Evolutionary conservation across 2,888 invertebrate species (phyloP).

Genomic region (Lithophane ornitopus): DNA sequence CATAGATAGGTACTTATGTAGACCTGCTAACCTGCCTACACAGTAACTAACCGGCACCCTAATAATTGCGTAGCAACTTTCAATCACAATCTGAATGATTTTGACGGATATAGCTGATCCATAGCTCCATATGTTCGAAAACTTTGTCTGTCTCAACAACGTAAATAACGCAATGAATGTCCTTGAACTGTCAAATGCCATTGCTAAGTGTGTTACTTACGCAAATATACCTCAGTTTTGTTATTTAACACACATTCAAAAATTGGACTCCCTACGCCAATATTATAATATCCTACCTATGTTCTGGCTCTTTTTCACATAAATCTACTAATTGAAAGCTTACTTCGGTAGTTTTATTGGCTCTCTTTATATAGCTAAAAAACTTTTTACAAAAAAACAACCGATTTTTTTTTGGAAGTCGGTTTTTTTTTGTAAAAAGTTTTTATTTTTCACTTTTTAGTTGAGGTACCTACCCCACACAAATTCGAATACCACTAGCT

Average conservation of each 20-base stretch:
- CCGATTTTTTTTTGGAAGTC: no score
- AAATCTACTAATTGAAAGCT: conserved; percentile 9
- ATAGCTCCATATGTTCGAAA: no score
- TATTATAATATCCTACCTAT: neutral
- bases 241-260: neutral
- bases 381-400: no score
- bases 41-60: neutral
- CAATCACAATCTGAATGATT: neutral
- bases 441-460: no score
- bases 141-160: neutral
- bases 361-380: conserved; percentile 6
- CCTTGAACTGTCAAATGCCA: no score
- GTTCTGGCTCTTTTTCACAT: neutral
- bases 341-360: conserved; percentile 5
- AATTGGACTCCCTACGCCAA: neutral
- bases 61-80: no score
- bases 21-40: conserved; percentile 44
- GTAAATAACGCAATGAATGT: no score
- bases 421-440: no score
- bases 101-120: no score
- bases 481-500: no score
- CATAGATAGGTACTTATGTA: conserved; percentile 37
- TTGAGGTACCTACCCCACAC: no score
- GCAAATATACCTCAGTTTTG: neutral
- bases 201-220: no score